Evolutionary conservation across 2,888 invertebrate genomes (phyloP).

Genomic region (Leptopilina drosophilae): DNA sequence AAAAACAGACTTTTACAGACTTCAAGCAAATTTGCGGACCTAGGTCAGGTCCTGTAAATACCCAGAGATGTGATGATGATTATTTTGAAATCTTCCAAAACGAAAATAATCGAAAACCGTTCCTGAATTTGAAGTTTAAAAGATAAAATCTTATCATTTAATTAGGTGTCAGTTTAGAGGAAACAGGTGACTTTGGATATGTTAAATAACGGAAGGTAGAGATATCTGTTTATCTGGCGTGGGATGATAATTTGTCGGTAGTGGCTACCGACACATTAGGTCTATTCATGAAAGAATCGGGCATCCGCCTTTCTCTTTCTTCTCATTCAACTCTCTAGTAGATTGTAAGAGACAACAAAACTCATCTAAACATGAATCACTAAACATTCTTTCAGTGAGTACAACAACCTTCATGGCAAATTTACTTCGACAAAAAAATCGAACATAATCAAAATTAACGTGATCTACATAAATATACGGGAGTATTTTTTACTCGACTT

Average conservation of each 20-base stretch:
- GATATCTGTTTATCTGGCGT: slow-evolving; percentile 28
- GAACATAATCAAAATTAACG: slow-evolving; percentile 27
- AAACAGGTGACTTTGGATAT: not conserved
- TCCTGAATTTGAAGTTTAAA: not conserved
- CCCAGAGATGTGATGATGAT: too few relatives aligned
- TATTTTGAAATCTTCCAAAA: too few relatives aligned
- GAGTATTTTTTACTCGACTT: slow-evolving; percentile 9
- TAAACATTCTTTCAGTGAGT: not conserved
- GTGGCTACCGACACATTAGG: slow-evolving; percentile 21
- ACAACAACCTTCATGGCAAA: slow-evolving; percentile 27
- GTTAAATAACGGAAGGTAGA: slow-evolving; percentile 19
- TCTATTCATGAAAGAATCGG: slow-evolving; percentile 37
- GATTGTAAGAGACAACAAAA: slow-evolving; percentile 12
- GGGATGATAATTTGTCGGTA: slow-evolving; percentile 30
- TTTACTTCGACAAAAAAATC: slow-evolving; percentile 8
- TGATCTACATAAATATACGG: slow-evolving; percentile 24
- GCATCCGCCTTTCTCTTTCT: slow-evolving; percentile 36
- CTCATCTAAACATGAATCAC: slow-evolving; percentile 23
- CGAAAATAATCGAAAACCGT: too few relatives aligned
- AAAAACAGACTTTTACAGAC: too few relatives aligned
- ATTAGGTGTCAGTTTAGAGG: not conserved
- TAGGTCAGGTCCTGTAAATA: too few relatives aligned
- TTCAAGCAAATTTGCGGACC: too few relatives aligned
- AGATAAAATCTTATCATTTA: slow-evolving; percentile 8
- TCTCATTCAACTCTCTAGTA: slow-evolving; percentile 4